Evolutionary conservation across 2,797 vertebrate species (phyloP), one percentile per base, ranked within the genome.

Genomic region (Euthynnus affinis): DNA sequence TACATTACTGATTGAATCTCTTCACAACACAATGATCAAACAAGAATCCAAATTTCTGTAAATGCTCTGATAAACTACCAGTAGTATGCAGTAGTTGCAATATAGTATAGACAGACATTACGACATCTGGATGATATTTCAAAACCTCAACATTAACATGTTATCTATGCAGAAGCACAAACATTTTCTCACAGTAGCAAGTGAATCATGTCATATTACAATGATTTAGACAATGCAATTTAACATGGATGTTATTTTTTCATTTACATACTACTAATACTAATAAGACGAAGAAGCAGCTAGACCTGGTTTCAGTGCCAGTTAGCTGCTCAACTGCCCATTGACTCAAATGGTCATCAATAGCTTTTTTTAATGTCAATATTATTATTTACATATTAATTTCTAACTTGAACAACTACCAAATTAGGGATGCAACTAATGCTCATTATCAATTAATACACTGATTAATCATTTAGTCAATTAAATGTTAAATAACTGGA

Each of bases 21-120:
- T 20, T 6, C 23, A 13, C 27, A 62, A 22, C 17, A 62, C 57
- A 62, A 18, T 71, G 40, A 68, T 71, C 7, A 55, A 27, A 44
- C 59, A 6, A 72, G 40, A 27, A 25, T 44, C 20, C 6, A 25
- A 49, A 20, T 52, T 42, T 6, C 22, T 37, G 23, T 9, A 22
- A 48, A 29, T 48, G 22, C 6, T 59, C 53, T 27, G 9, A 51
- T 23, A 27, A 72, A 32, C 52, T 22, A 14, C 5, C 44, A 18
- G 5, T 17, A 17, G 5, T 5, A 3, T 49, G 18, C 46, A n/a
- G 1, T 49, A 62, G 0, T 23, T 22, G 8, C n/a, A n/a, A n/a
- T n/a, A n/a, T n/a, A n/a, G n/a, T n/a, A n/a, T n/a, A n/a, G n/a
- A n/a, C n/a, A n/a, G n/a, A n/a, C n/a, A n/a, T 56, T 40, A 22